These are phyloP conservation scores for Cryptosula pallasiana DNA, from an alignment of 2,888 invertebrate species.

Conservation along the genomic window DNA sequence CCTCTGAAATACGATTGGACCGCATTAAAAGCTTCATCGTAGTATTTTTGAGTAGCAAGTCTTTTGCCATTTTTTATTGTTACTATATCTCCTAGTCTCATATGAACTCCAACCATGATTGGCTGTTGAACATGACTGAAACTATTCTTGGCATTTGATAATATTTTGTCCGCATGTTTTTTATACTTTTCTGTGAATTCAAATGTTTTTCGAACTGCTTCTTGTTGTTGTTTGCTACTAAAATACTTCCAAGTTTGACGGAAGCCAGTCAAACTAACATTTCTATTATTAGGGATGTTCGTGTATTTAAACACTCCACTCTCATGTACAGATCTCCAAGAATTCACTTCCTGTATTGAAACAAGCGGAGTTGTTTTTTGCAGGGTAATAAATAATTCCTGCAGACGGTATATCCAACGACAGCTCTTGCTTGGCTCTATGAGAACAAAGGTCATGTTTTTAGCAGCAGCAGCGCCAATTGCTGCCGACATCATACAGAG, in stretches of 20 bases:
- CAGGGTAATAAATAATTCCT: background rate
- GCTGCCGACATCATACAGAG: background rate
- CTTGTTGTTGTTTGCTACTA: background rate
- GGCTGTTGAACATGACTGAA: background rate
- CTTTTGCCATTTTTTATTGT: background rate
- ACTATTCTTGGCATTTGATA: background rate
- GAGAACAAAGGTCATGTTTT: background rate
- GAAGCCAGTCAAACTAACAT: background rate
- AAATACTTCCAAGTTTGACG: constrained; percentile 10
- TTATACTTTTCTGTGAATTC: background rate
- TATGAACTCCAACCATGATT: constrained; percentile 7
- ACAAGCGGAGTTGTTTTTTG: background rate
- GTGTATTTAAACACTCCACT: background rate
- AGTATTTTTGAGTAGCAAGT: background rate
- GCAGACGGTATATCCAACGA: background rate
- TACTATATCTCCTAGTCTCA: background rate
- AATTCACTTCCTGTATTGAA: background rate
- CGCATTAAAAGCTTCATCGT: background rate
- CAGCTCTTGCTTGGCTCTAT: background rate
- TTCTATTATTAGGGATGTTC: background rate
- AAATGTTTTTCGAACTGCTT: background rate
- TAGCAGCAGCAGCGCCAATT: background rate
- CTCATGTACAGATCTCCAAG: background rate
- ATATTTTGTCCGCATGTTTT: background rate
- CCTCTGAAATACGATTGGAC: background rate